phyloP scores from a whole-genome alignment of 1,140 invertebrate genomes.

The Papilio polytes region DNA sequence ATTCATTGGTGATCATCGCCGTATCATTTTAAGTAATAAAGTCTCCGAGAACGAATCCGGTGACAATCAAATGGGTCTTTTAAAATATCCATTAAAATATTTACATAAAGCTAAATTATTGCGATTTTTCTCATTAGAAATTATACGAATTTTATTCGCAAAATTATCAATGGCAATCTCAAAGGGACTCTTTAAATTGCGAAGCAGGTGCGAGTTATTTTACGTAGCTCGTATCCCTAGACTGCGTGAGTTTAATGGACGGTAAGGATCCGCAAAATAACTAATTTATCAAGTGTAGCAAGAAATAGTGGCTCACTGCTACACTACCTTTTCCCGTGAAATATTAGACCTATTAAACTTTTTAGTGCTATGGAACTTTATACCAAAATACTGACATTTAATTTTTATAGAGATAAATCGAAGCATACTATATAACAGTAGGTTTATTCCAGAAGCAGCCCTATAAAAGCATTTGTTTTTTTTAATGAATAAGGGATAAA shows the following conservation, averaged over 20 bases:
- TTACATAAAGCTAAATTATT: background rate
- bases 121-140: background rate
- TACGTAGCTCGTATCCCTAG: background rate
- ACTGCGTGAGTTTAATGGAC: conserved; percentile 15
- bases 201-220: conserved; percentile 25
- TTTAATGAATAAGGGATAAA: too few species aligned
- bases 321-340: background rate
- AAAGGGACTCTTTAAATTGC: conserved; percentile 7
- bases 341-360: background rate
- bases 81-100: too few species aligned
- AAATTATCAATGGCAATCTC: conserved; percentile 11
- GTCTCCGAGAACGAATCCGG: too few species aligned
- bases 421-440: background rate
- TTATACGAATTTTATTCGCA: background rate
- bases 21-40: too few species aligned
- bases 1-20: too few species aligned
- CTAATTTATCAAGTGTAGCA: conserved; percentile 3
- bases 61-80: too few species aligned
- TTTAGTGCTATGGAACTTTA: background rate
- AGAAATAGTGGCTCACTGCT: background rate
- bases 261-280: conserved; percentile 15
- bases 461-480: too few species aligned
- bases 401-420: background rate
- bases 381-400: background rate
- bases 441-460: too few species aligned